Evolutionary conservation across 2,113 vertebrate genomes (phyloP), one percentile per base, ranked within the genome.

Genomic region (Dolichotis patagonum): DNA sequence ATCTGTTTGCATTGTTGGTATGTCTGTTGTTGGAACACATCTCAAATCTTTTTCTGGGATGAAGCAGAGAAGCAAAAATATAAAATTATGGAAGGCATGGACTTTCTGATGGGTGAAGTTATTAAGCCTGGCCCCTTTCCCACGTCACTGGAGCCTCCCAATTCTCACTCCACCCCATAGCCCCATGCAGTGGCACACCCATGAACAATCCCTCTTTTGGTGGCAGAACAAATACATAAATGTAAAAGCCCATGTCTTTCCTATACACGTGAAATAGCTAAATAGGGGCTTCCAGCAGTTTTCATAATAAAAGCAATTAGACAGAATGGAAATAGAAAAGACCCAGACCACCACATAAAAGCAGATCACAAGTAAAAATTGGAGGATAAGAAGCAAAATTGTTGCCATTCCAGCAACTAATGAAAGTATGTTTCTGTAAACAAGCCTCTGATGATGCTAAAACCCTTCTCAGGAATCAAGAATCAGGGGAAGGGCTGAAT

Each of bases 401-500:
- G 41, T 1, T 69, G 96, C 98, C 97, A 78, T 95, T 92, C 85
- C 90, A 96, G 56, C 95, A 86, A 82, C 90, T 95, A 91, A 94
- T 96, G 85, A 95, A 97, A 97, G 95, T 90, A 63, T 14, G 83
- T 62, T 56, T 89, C 22, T 84, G 93, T 85, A 98, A 98, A 98
- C 87, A 97, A 52, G 95, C 84, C 96, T 83, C 63, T 85, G 83
- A 67, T 69, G 97, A 96, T 88, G 94, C 95, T 98, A 93, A 95
- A 97, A 94, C 88, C 90, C 91, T 91, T 93, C 97, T 91, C 97
- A 97, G 97, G 98, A 97, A 95, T 90, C 97, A 98, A 98, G 98
- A 98, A 98, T 97, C 94, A 95, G 62, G 94, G 60, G 46, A 94
- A 52, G 69, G 90, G 86, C 81, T 92, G 94, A 97, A 92, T 92